Base-by-base conservation (phyloP, 2,888 invertebrate genomes). In the Drosophila pegasa region DNA sequence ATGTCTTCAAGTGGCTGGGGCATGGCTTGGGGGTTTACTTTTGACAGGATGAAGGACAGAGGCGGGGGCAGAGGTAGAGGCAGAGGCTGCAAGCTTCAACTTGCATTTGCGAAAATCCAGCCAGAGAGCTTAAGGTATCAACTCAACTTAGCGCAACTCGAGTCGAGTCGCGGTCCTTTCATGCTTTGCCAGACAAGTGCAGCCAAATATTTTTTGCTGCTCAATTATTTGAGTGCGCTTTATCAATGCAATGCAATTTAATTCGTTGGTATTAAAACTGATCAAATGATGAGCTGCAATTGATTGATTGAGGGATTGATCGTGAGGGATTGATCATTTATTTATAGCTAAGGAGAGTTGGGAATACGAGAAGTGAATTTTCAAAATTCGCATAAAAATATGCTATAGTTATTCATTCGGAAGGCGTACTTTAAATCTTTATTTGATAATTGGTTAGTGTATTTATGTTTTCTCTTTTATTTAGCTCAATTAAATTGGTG, bases 41-140 rank as follows among this genome's bases (percentile, higher is more conserved):
- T 20, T 14, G 41, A 3, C 3, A 8, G 29, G 29, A 31, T 31
- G 22, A 20, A 12, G 33, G n/a, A 18, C 10, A 14, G 35, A 16
- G 16, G 37, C 2, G n/a, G 22, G 22, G 35, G 8, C 10, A 14
- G 10, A 0, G 14, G 31, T 5, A 7, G 31, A 31, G 12, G 7
- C 18, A 1, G 12, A 2, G 7, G 18, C 33, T 43, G 33, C 25
- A 71, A 72, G 71, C 71, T 75, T 75, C 72, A 76, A 61, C 76
- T 75, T 63, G 76, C 63, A 72, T 71, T 75, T 72, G 57, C 55
- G 55, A 68, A 75, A 75, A 75, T 75, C 72, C 75, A 25, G 51
- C 61, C 64, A 45, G 59, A 56, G 60, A 81, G 80, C 84, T 80
- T 82, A 75, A 71, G 64, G 75, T 66, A 79, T 83, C 68, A 72